Percentiles rank a stretch among this genome's conserved stretches.
These are phyloP conservation scores for Erythrocercus mccallii DNA, from an alignment of 2,113 vertebrate species.

Conservation along the genomic window DNA sequence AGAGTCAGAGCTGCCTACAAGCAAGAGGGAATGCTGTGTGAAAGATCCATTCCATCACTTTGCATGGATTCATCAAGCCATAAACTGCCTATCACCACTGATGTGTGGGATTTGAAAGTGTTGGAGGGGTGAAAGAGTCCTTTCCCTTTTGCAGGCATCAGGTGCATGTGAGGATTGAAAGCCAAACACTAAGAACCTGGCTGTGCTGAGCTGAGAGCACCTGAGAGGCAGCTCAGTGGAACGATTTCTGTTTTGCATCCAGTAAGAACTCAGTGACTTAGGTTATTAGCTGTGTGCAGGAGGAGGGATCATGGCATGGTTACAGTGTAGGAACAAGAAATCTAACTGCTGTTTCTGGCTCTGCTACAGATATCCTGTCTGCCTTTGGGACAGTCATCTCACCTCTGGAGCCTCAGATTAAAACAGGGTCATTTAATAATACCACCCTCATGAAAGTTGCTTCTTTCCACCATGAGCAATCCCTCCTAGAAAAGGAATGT, in stretches of 20 bases:
- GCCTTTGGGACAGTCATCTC: not conserved
- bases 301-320: not conserved
- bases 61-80: not conserved
- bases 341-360: constrained; percentile 6
- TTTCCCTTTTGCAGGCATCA: not conserved
- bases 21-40: not conserved
- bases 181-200: not conserved
- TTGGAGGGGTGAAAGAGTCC: not conserved
- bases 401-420: not conserved
- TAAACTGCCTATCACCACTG: not conserved
- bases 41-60: not conserved
- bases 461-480: not conserved
- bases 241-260: not conserved
- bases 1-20: not conserved
- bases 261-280: not conserved
- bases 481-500: not conserved
- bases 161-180: not conserved
- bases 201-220: not conserved
- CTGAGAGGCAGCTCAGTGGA: not conserved
- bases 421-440: not conserved
- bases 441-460: not conserved
- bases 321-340: not conserved
- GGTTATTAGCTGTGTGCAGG: not conserved
- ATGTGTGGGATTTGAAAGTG: not conserved
- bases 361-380: constrained; percentile 8